Percentiles rank a stretch among this genome's conserved stretches.
These are phyloP conservation scores for Lates calcarifer DNA, from an alignment of 2,113 vertebrate species.

Conservation along the genomic window DNA sequence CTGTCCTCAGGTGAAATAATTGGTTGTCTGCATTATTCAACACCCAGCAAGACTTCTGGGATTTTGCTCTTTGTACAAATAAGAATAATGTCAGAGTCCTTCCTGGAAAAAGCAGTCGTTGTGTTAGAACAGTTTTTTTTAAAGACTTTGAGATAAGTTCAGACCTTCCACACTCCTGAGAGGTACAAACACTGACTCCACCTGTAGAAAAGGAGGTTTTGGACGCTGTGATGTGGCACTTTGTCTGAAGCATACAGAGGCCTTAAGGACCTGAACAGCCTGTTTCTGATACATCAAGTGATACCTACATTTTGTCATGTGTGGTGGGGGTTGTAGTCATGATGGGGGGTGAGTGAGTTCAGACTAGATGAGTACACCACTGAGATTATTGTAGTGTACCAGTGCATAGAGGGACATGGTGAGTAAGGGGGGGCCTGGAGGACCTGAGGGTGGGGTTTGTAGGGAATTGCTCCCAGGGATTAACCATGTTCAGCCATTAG, in stretches of 20 bases:
- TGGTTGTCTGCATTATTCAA: no score
- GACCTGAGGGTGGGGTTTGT: not conserved
- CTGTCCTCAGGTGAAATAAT: no score
- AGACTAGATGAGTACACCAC: slow-evolving; percentile 41
- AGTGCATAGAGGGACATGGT: slow-evolving; percentile 27
- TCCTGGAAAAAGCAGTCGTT: no score
- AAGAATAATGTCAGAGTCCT: no score
- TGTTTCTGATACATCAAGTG: not conserved
- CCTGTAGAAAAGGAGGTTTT: not conserved
- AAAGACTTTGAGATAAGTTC: not conserved
- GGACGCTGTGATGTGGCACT: no score
- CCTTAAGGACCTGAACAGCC: no score
- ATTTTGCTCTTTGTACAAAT: no score
- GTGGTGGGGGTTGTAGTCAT: not conserved
- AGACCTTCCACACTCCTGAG: not conserved
- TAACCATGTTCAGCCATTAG: slow-evolving; percentile 60
- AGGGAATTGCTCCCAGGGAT: slow-evolving; percentile 57
- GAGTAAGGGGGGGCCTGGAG: slow-evolving; percentile 14
- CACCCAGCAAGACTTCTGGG: no score
- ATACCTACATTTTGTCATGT: not conserved
- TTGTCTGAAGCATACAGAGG: no score
- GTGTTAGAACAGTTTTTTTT: no score
- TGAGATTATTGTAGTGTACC: slow-evolving; percentile 55
- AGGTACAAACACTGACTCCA: not conserved
- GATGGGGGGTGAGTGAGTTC: slow-evolving; percentile 31